phyloP scores from a whole-genome alignment of 2,888 invertebrate genomes.

The Drosophila demipolita region DNA sequence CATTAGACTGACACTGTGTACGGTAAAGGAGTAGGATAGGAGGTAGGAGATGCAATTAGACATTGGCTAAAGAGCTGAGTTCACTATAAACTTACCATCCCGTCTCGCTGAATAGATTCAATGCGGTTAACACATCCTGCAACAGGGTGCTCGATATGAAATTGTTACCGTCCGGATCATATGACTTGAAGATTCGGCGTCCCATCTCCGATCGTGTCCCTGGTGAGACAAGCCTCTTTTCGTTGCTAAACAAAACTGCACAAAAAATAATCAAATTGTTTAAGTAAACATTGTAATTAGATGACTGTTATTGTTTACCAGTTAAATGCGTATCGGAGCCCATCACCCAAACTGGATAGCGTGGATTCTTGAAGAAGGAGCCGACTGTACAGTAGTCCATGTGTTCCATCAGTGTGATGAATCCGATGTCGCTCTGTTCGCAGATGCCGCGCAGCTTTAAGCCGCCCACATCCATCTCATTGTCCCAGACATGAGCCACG shows the following conservation, averaged over 20 bases:
- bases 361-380: constrained; percentile 96
- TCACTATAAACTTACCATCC: constrained; percentile 89
- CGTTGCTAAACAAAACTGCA: constrained; percentile 89
- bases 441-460: constrained; percentile 92
- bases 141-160: constrained; percentile 93
- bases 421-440: constrained; percentile 94
- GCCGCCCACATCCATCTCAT: constrained; percentile 92
- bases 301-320: constrained; percentile 84
- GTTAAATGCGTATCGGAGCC: constrained; percentile 98
- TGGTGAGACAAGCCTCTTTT: constrained; percentile 92
- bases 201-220: constrained; percentile 95
- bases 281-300: not conserved
- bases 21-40: not conserved
- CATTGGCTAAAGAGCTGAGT: not conserved
- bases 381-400: constrained; percentile 97
- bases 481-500: constrained; percentile 97
- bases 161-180: constrained; percentile 96
- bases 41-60: not conserved
- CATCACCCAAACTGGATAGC: constrained; percentile 96
- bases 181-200: constrained; percentile 93
- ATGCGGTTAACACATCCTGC: constrained; percentile 92
- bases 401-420: constrained; percentile 96
- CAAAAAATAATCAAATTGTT: not conserved
- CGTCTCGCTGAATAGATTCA: constrained; percentile 94
- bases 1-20: constrained; percentile 93